These are phyloP conservation scores for Scomberomorus guttatus DNA, from an alignment of 2,797 vertebrate species.

Conservation along the genomic window DNA sequence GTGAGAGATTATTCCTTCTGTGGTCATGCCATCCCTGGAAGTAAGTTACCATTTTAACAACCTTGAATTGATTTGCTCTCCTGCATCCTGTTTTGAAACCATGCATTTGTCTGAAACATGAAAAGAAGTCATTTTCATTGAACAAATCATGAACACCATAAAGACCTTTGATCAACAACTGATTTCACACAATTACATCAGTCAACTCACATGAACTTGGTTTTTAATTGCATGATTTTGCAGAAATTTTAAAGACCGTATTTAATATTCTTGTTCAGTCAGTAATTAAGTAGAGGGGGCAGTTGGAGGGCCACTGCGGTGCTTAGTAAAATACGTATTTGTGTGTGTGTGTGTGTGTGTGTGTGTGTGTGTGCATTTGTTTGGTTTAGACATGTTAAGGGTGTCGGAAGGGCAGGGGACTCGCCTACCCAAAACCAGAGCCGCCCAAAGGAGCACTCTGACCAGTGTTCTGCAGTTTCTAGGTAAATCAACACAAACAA, in stretches of 20 bases:
- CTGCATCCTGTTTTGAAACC: conserved; percentile 10
- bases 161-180: background rate
- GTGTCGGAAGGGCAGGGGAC: conserved; percentile 92
- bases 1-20: conserved; percentile 16
- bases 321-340: conserved; percentile 64
- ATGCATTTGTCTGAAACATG: conserved; percentile 1
- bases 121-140: conserved; percentile 22
- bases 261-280: conserved; percentile 4
- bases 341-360: conserved; percentile 56
- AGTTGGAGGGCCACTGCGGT: conserved; percentile 39
- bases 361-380: conserved; percentile 70
- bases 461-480: conserved; percentile 96
- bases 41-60: conserved; percentile 32
- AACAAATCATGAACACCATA: background rate
- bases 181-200: background rate
- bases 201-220: no score
- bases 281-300: background rate
- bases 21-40: conserved; percentile 37
- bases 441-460: conserved; percentile 92
- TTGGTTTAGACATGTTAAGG: conserved; percentile 93
- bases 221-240: conserved; percentile 15
- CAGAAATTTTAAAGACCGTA: conserved; percentile 18
- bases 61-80: background rate
- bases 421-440: conserved; percentile 92
- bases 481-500: conserved; percentile 83